A percentile compares a stretch with the other conserved stretches of the same genome.
These are phyloP conservation scores for Plectropomus leopardus DNA, from an alignment of 2,113 vertebrate species.

Conservation along the genomic window DNA sequence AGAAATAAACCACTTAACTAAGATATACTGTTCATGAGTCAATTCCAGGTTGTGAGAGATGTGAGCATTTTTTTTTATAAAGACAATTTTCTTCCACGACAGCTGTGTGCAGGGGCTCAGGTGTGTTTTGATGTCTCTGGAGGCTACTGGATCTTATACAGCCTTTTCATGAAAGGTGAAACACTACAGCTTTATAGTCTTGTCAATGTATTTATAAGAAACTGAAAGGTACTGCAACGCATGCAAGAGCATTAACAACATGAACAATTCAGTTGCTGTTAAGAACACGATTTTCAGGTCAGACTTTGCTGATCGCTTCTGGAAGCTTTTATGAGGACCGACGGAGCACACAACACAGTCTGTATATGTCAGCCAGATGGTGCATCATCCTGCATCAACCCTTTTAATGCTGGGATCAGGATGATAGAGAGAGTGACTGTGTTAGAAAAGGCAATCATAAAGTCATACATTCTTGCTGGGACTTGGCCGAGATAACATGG, in stretches of 20 bases:
- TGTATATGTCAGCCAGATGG: not conserved
- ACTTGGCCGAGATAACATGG: not conserved
- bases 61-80: slow-evolving; percentile 12
- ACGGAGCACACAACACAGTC: not conserved
- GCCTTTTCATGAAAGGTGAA: slow-evolving; percentile 58
- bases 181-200: slow-evolving; percentile 25
- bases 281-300: not conserved
- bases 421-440: not conserved
- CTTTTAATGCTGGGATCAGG: not conserved
- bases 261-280: not conserved
- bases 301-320: not conserved
- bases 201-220: slow-evolving; percentile 3
- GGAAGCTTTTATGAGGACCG: not conserved
- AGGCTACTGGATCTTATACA: slow-evolving; percentile 46
- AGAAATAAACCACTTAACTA: not conserved
- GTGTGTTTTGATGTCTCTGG: slow-evolving; percentile 60
- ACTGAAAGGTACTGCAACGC: not conserved
- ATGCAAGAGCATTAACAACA: not conserved
- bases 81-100: slow-evolving; percentile 31
- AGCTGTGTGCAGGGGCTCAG: slow-evolving; percentile 70
- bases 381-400: not conserved
- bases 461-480: not conserved
- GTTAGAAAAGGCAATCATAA: not conserved
- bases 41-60: not conserved
- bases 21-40: not conserved